Base-by-base conservation (phyloP, 1,140 invertebrate species). In the Muscidifurax raptorellus region DNA sequence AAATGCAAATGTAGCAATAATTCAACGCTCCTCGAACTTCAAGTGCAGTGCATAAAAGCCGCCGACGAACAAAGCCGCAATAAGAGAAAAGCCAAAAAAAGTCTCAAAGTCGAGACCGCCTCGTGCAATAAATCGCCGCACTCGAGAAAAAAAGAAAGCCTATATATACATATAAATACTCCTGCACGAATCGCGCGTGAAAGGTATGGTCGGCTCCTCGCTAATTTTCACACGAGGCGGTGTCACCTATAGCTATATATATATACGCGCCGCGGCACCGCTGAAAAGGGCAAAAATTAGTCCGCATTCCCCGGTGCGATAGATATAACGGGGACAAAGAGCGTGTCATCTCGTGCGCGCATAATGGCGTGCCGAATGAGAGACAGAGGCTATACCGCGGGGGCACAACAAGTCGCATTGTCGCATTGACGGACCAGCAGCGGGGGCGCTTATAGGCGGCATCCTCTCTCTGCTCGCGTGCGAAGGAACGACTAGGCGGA, bases 161-260 rank as follows among this genome's bases (percentile, higher is more conserved):
- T 22, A 13, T 52, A 22, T 22, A 59, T 47, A 47, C 30, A 5
- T 44, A 30, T 30, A 80, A 40, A 22, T n/a, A 27, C 13, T 27
- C 25, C 22, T 13, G 22, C 4, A 32, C 15, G 13, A 72, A 25
- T 6, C 74, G 15, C 30, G 28, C 66, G n/a, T 75, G 32, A 82
- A 82, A 44, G 36, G 66, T 67, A 71, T 22, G 22, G 44, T 0
- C n/a, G n/a, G n/a, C 6, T 28, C 25, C 12, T 64, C 22, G 67
- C 67, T 84, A 84, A 84, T 79, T 84, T 74, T 72, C 82, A 84
- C n/a, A 64, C 66, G 47, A 79, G 13, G 36, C 36, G 36, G 25
- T 30, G 64, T 36, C 44, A 22, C n/a, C n/a, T n/a, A n/a, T n/a
- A n/a, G n/a, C n/a, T n/a, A n/a, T n/a, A n/a, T n/a, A n/a, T n/a